Percentiles rank a stretch among this genome's conserved stretches.
These are phyloP conservation scores for Cochlearius cochlearius DNA, from an alignment of 2,113 vertebrate genomes.

Conservation along the genomic window DNA sequence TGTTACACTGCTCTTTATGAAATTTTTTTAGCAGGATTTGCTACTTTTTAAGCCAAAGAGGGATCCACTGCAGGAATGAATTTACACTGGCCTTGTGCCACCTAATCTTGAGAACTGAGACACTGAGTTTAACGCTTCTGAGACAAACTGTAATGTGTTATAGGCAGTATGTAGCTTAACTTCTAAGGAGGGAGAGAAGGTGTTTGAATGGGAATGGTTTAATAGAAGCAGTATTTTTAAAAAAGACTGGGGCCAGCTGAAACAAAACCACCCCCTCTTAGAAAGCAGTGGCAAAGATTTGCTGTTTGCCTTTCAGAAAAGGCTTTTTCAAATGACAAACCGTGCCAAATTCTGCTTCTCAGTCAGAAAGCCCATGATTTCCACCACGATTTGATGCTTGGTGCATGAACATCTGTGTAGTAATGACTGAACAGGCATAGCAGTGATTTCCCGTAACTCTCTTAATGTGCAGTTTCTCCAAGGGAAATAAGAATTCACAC, in stretches of 20 bases:
- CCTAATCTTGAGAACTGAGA: not conserved
- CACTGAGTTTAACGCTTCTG: not conserved
- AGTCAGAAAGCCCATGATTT: not conserved
- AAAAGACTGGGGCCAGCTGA: not conserved
- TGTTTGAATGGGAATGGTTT: not conserved
- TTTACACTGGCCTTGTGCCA: conserved; percentile 21
- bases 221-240: not conserved
- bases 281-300: not conserved
- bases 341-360: not conserved
- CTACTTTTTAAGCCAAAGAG: conserved; percentile 17
- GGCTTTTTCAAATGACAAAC: not conserved
- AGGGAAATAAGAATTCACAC: conserved; percentile 17
- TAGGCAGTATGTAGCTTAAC: not conserved
- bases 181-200: not conserved
- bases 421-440: not conserved
- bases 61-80: not conserved
- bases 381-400: not conserved
- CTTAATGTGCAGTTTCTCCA: conserved; percentile 12
- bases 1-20: not conserved
- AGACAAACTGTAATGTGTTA: not conserved
- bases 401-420: not conserved
- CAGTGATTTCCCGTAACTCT: not conserved
- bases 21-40: not conserved
- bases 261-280: not conserved
- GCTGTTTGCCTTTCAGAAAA: not conserved